A percentile compares a stretch with the other conserved stretches of the same genome.
phyloP scores from a whole-genome alignment of 53 echinoderm and acorn worm genomes.

The Temnopleurus reevesii region DNA sequence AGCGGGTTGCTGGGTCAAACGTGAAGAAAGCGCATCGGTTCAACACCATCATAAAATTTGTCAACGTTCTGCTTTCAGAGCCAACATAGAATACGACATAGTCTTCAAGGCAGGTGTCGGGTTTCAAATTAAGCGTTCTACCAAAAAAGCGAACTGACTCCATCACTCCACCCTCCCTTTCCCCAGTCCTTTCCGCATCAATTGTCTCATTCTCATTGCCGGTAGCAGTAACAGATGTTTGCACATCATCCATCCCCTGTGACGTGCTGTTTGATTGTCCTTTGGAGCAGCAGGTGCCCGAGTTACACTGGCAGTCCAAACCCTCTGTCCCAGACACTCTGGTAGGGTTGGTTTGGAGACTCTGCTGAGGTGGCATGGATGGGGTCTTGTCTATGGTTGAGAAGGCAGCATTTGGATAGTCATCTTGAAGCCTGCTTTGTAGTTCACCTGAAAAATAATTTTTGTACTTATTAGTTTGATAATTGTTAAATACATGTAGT shows the following conservation, averaged over 20 bases:
- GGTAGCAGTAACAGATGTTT: not conserved
- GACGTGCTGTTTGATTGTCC: not conserved
- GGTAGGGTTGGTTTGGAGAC: not conserved
- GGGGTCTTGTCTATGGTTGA: not conserved
- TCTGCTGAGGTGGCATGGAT: not conserved
- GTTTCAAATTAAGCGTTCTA: conserved; percentile 62
- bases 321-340: not conserved
- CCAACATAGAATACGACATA: conserved; percentile 82
- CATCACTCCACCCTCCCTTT: not conserved
- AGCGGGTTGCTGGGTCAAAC: conserved; percentile 68
- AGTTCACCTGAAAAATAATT: not conserved
- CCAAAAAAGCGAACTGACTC: conserved; percentile 59
- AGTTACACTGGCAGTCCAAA: not conserved
- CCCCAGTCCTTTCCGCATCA: not conserved
- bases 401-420: not conserved
- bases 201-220: not conserved
- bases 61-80: conserved; percentile 75
- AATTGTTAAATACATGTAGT: no score
- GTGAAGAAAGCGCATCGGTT: conserved; percentile 86
- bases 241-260: not conserved
- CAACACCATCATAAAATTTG: conserved; percentile 93
- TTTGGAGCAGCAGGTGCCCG: conserved; percentile 9
- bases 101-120: conserved; percentile 64
- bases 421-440: not conserved
- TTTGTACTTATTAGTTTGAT: no score